Base-by-base conservation (phyloP, 2,113 vertebrate genomes). In the Cavia aperea region DNA sequence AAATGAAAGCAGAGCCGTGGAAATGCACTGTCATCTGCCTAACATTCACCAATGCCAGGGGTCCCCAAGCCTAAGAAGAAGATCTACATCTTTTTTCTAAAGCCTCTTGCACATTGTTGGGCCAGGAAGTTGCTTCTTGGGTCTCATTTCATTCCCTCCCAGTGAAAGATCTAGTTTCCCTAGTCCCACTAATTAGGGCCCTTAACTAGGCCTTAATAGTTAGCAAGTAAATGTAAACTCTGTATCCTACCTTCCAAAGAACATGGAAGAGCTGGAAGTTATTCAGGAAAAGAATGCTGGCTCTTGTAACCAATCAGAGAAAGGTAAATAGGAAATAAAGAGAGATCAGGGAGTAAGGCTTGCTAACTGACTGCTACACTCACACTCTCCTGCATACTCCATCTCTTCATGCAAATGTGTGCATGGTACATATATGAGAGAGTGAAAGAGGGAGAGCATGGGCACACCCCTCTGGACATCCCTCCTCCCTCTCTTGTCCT, bases 121-220 rank as follows among this genome's bases (percentile, higher is more conserved):
- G 83, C 88, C 68, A 94, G 88, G 51, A 93, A 85, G 79, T 79
- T 62, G 51, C 82, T 93, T 85, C 68, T 82, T 23, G 70, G 81
- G 82, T 89, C 90, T 65, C 46, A 91, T 54, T 70, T 93, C 65
- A 39, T 66, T 51, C 54, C 43, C 87, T 86, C 43, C 91, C 56
- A 36, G 36, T 46, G 39, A 73, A 70, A 77, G 10, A 9, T 7
- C n/a, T 58, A 86, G 56, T 68, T 58, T 85, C 23, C 7, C 54
- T 33, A 7, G 46, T 78, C 29, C 78, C 79, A 23, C 5, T 49
- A 49, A 77, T 13, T 23, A 49, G 43, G 43, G 73, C 73, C 10
- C 73, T 77, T 77, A 29, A 31, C 14, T 73, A 85, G 65, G 77
- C 36, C 9, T 81, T 54, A 3, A 75, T 66, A 33, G 62, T 39